Percentiles rank a stretch among this genome's conserved stretches.
phyloP scores from a whole-genome alignment of 2,888 invertebrate species.

The Tipula lateralis region DNA sequence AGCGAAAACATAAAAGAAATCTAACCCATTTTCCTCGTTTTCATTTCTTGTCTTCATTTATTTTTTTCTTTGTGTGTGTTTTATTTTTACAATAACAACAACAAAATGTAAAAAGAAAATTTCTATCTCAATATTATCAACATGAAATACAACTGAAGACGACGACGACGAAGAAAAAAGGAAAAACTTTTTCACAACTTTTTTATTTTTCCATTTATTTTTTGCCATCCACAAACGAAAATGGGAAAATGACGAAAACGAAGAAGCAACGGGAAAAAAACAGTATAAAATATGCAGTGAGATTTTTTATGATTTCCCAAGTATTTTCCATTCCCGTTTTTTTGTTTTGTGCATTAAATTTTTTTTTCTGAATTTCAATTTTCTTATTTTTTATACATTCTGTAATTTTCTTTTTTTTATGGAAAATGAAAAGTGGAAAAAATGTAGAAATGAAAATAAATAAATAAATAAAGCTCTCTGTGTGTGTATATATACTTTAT shows the following conservation, averaged over 20 bases:
- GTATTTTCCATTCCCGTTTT: background rate
- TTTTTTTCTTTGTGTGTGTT: background rate
- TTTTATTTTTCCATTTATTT: background rate
- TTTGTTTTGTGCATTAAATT: conserved; percentile 20
- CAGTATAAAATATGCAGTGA: conserved; percentile 13
- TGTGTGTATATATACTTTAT: no score
- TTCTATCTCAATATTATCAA: conserved; percentile 11
- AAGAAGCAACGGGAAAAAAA: background rate
- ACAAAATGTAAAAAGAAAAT: background rate
- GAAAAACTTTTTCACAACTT: conserved; percentile 16
- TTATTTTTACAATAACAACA: background rate
- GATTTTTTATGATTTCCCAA: conserved; percentile 19
- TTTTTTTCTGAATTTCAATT: background rate
- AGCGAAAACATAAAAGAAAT: conserved; percentile 19
- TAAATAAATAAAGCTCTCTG: background rate
- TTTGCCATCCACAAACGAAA: background rate
- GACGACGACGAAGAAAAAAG: background rate
- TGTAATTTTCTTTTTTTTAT: background rate
- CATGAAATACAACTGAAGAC: background rate
- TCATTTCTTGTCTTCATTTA: background rate
- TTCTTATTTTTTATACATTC: background rate
- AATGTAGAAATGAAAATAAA: background rate
- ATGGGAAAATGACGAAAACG: background rate
- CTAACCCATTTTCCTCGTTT: conserved; percentile 9
- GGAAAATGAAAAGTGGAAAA: conserved; percentile 1